Percentiles rank a stretch among this genome's conserved stretches.
phyloP scores from a whole-genome alignment of 2,797 vertebrate genomes.

The Sebastes reedi region DNA sequence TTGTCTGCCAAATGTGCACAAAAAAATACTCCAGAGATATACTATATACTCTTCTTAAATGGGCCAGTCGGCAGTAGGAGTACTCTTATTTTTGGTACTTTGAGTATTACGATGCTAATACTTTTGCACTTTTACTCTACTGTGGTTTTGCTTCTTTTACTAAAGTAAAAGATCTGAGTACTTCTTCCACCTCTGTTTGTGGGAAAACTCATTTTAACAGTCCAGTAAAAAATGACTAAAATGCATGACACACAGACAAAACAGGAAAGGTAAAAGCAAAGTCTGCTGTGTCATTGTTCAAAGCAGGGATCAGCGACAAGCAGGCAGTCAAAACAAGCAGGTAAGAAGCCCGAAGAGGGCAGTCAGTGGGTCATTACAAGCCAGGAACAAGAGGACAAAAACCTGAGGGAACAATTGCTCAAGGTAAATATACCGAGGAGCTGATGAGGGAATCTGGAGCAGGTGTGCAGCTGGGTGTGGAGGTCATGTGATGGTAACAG shows the following conservation, averaged over 20 bases:
- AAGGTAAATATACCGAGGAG: neutral
- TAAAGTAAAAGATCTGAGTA: too few relatives aligned
- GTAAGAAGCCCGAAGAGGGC: neutral
- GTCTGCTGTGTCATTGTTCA: neutral
- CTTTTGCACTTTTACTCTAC: too few relatives aligned
- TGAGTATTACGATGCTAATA: too few relatives aligned
- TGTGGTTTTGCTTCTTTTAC: too few relatives aligned
- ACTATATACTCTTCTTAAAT: too few relatives aligned
- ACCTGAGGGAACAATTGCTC: neutral
- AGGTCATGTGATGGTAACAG: neutral
- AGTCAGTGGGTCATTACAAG: neutral
- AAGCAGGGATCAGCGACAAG: accelerated
- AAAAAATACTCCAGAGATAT: too few relatives aligned
- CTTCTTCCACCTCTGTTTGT: too few relatives aligned
- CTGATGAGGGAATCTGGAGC: neutral
- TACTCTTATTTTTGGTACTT: too few relatives aligned
- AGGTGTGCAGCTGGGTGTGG: neutral
- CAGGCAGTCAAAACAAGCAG: neutral
- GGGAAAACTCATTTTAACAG: too few relatives aligned
- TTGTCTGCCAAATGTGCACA: too few relatives aligned
- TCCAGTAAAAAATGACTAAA: accelerated
- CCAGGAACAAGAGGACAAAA: neutral
- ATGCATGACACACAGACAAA: neutral
- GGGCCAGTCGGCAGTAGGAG: too few relatives aligned
- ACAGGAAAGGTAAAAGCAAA: neutral